Conservation (phyloP, 2,113 vertebrate species). For the Phaetusa simplex region DNA sequence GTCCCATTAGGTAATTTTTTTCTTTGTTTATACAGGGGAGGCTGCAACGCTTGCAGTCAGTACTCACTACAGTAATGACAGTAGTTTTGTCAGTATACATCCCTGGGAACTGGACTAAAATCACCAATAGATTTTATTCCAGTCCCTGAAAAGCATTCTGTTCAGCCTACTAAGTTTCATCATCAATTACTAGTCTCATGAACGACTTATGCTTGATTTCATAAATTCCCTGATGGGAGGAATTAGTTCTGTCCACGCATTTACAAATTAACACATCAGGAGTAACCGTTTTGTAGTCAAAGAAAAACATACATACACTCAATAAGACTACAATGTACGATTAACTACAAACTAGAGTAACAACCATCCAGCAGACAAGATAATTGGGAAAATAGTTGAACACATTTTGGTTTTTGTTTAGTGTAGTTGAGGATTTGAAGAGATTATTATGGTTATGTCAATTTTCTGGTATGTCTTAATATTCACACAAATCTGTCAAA, state of each 20-base stretch:
- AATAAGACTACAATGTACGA: neutral
- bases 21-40: neutral
- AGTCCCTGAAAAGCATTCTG: neutral
- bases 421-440: neutral
- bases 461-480: conserved; percentile 22
- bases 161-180: neutral
- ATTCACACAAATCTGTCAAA: conserved; percentile 27
- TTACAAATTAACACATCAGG: neutral
- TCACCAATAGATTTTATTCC: neutral
- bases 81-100: neutral
- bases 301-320: neutral
- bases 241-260: neutral
- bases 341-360: neutral
- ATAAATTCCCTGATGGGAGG: neutral
- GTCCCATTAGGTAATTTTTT: neutral
- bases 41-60: neutral
- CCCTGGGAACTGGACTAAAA: neutral
- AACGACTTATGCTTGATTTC: neutral
- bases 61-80: neutral
- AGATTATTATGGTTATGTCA: conserved; percentile 17
- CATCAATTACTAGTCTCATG: neutral
- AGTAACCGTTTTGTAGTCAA: neutral
- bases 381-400: conserved; percentile 19
- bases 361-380: neutral
- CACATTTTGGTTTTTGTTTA: conserved; percentile 11